Evolutionary conservation across 2,797 vertebrate species (phyloP), one percentile per base, ranked within the genome.

Genomic region (Poecile montanus): DNA sequence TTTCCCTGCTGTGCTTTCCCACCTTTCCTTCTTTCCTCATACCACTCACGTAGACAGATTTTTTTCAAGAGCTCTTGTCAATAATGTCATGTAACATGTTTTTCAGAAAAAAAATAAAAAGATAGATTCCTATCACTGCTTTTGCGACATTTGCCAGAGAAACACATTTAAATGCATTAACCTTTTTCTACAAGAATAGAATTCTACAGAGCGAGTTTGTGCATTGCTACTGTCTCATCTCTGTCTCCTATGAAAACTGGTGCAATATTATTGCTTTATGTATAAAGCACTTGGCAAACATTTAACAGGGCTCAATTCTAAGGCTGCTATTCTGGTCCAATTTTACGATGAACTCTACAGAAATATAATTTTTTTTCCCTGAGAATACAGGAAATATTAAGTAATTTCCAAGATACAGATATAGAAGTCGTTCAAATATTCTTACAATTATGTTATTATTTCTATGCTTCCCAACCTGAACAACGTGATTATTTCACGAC

Each of bases 1-100:
- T 68, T 79, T 38, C 22, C 10, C 5, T 40, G 16, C 11, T 72
- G 6, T 54, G 11, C 5, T 66, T 91, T 88, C 83, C 51, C 16
- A 47, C 7, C 7, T 48, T 62, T 50, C 30, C 10, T 34, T 73
- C 27, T 77, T 63, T 85, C 20, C 10, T 63, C 5, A 13, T 26
- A 68, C 6, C 6, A 19, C 29, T 81, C 42, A 36, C 0, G 0
- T 0, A 63, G 22, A 63, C 10, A 78, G 0, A 1, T 8, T 74
- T 73, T 72, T 77, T 80, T 61, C 19, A 30, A 21, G 40, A 85
- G 7, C 9, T 56, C 22, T 74, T 81, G 11, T 48, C 19, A 67
- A 16, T 42, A 54, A n/a, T 80, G 36, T 30, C 17, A 11, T 9
- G 3, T 36, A 40, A 77, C 2, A 20, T 0, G 5, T 67, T 94